Conservation (phyloP, 37 sponge, comb jelly and placozoan species). For the Ianthella basta region DNA sequence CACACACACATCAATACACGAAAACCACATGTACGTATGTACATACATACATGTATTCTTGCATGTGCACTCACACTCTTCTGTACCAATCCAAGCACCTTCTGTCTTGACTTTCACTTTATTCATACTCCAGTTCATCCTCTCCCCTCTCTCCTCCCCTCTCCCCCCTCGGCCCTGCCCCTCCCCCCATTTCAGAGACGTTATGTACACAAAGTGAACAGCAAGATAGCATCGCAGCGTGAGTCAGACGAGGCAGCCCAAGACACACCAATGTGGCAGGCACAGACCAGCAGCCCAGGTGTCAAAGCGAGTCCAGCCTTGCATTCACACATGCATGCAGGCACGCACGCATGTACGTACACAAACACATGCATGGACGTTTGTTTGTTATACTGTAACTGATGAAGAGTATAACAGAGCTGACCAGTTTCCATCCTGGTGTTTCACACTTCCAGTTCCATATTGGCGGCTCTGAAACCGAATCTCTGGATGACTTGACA, state of each 20-base stretch:
- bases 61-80: no score
- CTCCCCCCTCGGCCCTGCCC: background rate
- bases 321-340: no score
- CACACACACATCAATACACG: no score
- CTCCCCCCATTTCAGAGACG: background rate
- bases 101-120: no score
- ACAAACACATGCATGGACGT: no score
- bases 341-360: no score
- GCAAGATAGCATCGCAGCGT: background rate
- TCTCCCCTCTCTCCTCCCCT: background rate
- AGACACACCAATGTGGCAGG: background rate
- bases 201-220: slow-evolving; percentile 15
- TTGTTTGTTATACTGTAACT: no score
- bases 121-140: background rate
- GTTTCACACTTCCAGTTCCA: no score
- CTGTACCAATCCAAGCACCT: no score
- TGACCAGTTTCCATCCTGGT: background rate
- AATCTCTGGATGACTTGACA: slow-evolving; percentile 1
- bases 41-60: no score
- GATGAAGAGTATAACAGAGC: no score
- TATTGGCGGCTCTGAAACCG: slow-evolving; percentile 1
- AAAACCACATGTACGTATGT: no score
- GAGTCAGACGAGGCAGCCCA: background rate
- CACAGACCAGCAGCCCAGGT: background rate
- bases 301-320: background rate